Evolutionary conservation across 2,888 invertebrate species (phyloP).

Genomic region (Gasteruption jaculator): DNA sequence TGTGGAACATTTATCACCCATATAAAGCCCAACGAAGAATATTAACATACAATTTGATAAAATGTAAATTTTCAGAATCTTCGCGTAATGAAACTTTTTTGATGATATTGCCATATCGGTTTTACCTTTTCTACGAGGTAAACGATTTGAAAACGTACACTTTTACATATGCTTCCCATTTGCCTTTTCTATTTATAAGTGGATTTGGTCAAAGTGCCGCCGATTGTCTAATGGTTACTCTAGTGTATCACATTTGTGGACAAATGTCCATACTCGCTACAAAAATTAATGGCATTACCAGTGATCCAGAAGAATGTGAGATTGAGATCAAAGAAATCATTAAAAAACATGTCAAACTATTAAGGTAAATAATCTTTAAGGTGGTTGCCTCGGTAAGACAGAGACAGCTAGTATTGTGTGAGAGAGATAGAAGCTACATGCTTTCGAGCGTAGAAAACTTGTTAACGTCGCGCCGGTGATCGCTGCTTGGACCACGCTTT

Average conservation of each 20-base stretch:
- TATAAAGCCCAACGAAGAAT: too few relatives aligned
- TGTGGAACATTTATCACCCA: too few relatives aligned
- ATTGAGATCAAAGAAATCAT: slow-evolving; percentile 27
- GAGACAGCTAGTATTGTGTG: too few relatives aligned
- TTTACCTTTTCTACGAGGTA: slow-evolving; percentile 34
- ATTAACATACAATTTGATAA: too few relatives aligned
- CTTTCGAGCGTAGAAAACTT: too few relatives aligned
- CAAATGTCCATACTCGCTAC: slow-evolving; percentile 33
- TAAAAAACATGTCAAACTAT: slow-evolving; percentile 27
- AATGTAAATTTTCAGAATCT: too few relatives aligned
- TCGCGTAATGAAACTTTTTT: slow-evolving; percentile 17
- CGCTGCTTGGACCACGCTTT: too few relatives aligned
- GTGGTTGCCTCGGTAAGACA: too few relatives aligned
- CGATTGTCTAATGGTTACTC: slow-evolving; percentile 35
- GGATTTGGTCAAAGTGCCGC: slow-evolving; percentile 32
- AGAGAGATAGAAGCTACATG: too few relatives aligned
- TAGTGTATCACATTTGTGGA: slow-evolving; percentile 37
- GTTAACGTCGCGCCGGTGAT: too few relatives aligned
- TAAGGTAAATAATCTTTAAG: slow-evolving; percentile 27
- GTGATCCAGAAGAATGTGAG: slow-evolving; percentile 19
- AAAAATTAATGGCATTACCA: slow-evolving; percentile 28
- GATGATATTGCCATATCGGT: slow-evolving; percentile 35
- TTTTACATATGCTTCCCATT: slow-evolving; percentile 30
- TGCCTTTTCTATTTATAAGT: slow-evolving; percentile 35
- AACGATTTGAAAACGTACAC: slow-evolving; percentile 30